Conservation (phyloP, 2,888 invertebrate species). For the Hypomecis atomaria region DNA sequence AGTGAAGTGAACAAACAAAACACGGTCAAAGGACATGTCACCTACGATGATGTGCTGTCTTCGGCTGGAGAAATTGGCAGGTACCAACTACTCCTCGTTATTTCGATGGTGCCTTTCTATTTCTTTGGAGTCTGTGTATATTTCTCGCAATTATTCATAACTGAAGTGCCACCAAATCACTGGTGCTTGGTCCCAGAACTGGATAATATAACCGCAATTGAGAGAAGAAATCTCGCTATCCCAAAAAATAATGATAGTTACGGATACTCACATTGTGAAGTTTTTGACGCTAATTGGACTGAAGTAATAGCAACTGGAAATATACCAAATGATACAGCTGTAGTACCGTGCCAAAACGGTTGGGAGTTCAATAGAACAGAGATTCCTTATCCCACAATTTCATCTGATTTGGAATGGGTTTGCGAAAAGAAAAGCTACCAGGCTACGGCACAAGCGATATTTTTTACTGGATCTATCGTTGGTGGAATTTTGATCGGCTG, state of each 20-base stretch:
- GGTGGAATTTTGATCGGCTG: slow-evolving; percentile 63
- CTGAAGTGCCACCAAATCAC: slow-evolving; percentile 50
- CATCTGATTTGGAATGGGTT: slow-evolving; percentile 66
- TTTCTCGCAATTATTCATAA: slow-evolving; percentile 51
- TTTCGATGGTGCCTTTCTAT: slow-evolving; percentile 51
- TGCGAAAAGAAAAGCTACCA: slow-evolving; percentile 65
- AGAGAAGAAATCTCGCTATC: slow-evolving; percentile 49
- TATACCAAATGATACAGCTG: slow-evolving; percentile 50
- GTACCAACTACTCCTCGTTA: slow-evolving; percentile 49
- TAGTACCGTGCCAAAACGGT: slow-evolving; percentile 58
- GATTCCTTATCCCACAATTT: slow-evolving; percentile 68
- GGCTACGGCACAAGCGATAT: slow-evolving; percentile 65
- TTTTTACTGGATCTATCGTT: slow-evolving; percentile 59
- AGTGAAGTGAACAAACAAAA: too few relatives aligned
- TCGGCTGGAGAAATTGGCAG: slow-evolving; percentile 52
- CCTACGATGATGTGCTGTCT: slow-evolving; percentile 49
- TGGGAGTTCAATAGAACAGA: slow-evolving; percentile 68
- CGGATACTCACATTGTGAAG: slow-evolving; percentile 61
- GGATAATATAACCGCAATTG: slow-evolving; percentile 45
- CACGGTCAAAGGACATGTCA: too few relatives aligned
- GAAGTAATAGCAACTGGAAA: slow-evolving; percentile 51
- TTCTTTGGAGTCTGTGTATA: slow-evolving; percentile 49
- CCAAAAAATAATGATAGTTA: slow-evolving; percentile 48
- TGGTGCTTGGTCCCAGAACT: slow-evolving; percentile 56
- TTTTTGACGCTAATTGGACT: slow-evolving; percentile 62